A percentile compares a stretch with the other conserved stretches of the same genome.
These are phyloP conservation scores for Periophthalmodon schlosseri DNA, from an alignment of 2,113 vertebrate species.

Conservation along the genomic window DNA sequence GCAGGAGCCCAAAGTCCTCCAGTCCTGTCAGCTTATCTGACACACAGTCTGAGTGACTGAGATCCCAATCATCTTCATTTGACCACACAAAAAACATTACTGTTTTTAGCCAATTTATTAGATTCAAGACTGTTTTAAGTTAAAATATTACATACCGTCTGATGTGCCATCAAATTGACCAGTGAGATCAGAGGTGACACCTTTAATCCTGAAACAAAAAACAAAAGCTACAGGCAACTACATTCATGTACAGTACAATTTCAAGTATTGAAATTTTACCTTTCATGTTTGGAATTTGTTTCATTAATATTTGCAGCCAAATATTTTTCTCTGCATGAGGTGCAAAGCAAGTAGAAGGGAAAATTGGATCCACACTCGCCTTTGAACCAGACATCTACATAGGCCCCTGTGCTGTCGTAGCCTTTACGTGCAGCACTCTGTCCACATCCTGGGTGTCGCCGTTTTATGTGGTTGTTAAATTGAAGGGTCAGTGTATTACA, in stretches of 20 bases:
- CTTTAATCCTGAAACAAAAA: conserved; percentile 66
- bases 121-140: not conserved
- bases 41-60: conserved; percentile 65
- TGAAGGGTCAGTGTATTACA: conserved; percentile 80
- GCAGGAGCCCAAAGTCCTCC: conserved; percentile 78
- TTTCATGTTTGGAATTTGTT: conserved; percentile 66
- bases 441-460: conserved; percentile 81
- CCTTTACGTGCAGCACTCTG: conserved; percentile 79
- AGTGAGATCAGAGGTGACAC: conserved; percentile 79
- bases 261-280: conserved; percentile 49
- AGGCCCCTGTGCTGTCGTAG: conserved; percentile 81
- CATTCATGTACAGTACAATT: not conserved
- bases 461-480: conserved; percentile 82
- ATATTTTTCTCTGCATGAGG: conserved; percentile 79
- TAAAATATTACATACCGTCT: conserved; percentile 70
- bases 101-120: no score
- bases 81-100: not conserved
- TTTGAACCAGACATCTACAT: conserved; percentile 83
- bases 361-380: conserved; percentile 83
- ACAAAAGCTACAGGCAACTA: not conserved
- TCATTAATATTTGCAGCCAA: conserved; percentile 67
- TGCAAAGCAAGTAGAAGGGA: conserved; percentile 82
- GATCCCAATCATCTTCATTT: conserved; percentile 79
- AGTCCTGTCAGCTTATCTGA: conserved; percentile 76
- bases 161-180: conserved; percentile 77